Percentiles rank a stretch among this genome's conserved stretches.
Conservation (phyloP, 2,113 vertebrate genomes). For the Heliornis fulica region DNA sequence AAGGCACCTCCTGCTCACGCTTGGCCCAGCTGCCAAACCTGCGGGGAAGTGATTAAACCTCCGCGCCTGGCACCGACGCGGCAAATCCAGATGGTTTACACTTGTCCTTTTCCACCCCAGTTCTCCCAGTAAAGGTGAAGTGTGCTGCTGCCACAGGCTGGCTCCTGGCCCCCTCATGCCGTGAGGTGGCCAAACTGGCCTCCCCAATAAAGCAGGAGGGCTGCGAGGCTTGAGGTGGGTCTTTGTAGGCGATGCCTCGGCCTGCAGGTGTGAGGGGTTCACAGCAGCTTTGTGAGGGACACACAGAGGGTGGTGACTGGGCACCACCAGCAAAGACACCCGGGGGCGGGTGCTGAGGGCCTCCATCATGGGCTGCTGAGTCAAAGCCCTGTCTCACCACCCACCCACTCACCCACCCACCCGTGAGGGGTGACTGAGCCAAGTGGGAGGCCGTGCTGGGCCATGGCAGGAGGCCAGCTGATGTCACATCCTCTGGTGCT, state of each 20-base stretch:
- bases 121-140: fast-evolving
- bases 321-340: not conserved
- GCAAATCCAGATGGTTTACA: not conserved
- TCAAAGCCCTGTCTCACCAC: not conserved
- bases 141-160: not conserved
- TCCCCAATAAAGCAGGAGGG: not conserved
- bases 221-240: not conserved
- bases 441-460: fast-evolving
- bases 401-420: fast-evolving
- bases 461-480: not conserved
- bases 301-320: fast-evolving
- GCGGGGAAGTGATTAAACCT: not conserved
- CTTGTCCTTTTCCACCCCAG: not conserved
- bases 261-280: not conserved
- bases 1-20: not conserved
- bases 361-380: not conserved
- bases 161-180: fast-evolving
- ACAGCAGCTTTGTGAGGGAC: not conserved
- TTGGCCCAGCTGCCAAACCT: not conserved
- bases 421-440: fast-evolving
- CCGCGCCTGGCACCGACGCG: not conserved
- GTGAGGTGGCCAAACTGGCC: not conserved
- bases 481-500: not conserved
- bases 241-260: not conserved
- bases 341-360: not conserved